Evolutionary conservation across 53 echinoderm and acorn worm genomes (phyloP), one percentile per base, ranked within the genome.

Genomic region (Echinarachnius parma): DNA sequence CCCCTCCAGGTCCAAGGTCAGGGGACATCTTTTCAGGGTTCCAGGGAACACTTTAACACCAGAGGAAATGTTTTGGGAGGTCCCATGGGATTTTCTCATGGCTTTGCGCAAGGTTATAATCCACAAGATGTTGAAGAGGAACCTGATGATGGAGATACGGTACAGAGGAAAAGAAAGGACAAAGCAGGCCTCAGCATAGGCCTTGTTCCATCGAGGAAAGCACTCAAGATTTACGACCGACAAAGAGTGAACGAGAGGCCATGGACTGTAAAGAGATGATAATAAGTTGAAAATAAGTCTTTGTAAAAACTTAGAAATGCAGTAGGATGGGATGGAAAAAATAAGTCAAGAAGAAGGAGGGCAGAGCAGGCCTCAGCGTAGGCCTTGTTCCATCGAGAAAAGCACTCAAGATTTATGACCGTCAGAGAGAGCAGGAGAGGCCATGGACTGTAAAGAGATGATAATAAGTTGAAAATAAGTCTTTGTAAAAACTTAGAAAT

Each of bases 141-240:
- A 14, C 7, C 16, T 21, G 75, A 57, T 10, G 81, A 81, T 18
- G 81, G 50, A 22, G 48, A 33, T 22, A 49, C 62, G 5, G 20
- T 57, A 28, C 26, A 39, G 56, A 29, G 57, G 61, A 91, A 80
- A 37, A 74, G 82, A 60, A 91, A 91, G 61, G 52, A 60, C 15
- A 46, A 77, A 32, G 79, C 91, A 30, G 91, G 91, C 20, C 62
- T 91, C 13, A 80, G 83, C 20, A 72, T 67, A 19, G 63, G 55
- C 3, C 58, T 91, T 8, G 16, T 76, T 23, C 86, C 86, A 29
- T 78, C 91, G 19, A 91, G 86, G 81, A 91, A 91, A 52, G 86
- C 86, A 13, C 82, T 77, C 80, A 80, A 64, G 26, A 52, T 66
- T 11, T 91, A 72, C 36, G 28, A 64, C 10, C 60, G 78, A 61